These are phyloP conservation scores for Theocolax elegans DNA, from an alignment of 1,140 invertebrate genomes.

Conservation along the genomic window DNA sequence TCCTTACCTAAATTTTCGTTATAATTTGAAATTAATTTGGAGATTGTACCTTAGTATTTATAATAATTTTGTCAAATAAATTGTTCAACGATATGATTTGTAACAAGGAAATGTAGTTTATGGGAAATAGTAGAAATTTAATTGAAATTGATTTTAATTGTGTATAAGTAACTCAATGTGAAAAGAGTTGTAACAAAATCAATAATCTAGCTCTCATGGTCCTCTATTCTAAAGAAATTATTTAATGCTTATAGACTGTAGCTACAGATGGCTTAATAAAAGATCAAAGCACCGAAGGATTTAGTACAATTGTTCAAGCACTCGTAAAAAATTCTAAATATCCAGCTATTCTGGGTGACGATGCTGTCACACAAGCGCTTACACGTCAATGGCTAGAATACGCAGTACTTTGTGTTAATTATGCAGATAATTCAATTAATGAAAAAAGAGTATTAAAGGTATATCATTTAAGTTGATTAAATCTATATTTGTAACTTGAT, in stretches of 20 bases:
- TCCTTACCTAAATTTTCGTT: too few species aligned
- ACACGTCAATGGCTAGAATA: constrained; percentile 69
- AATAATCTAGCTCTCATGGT: too few species aligned
- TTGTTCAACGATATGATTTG: too few species aligned
- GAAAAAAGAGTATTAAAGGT: constrained; percentile 59
- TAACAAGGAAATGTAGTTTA: too few species aligned
- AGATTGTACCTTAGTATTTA: too few species aligned
- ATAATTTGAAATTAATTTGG: too few species aligned
- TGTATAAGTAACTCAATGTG: too few species aligned
- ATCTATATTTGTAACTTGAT: constrained; percentile 32
- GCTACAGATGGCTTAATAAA: constrained; percentile 47
- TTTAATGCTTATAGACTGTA: constrained; percentile 47
- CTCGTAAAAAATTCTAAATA: constrained; percentile 62
- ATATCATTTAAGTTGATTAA: constrained; percentile 13
- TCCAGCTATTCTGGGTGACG: constrained; percentile 53
- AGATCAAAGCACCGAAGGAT: constrained; percentile 62
- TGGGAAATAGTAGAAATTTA: too few species aligned
- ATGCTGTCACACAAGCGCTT: constrained; percentile 56
- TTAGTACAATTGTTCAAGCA: constrained; percentile 66
- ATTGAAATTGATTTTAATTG: too few species aligned
- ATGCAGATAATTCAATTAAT: constrained; percentile 62
- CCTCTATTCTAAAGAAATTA: neutral
- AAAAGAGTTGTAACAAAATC: too few species aligned
- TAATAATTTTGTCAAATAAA: too few species aligned
- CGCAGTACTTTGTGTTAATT: constrained; percentile 65